Percentiles rank a stretch among this genome's conserved stretches.
phyloP scores from a whole-genome alignment of 2,797 vertebrate genomes.

The Leucoraja ocellata region DNA sequence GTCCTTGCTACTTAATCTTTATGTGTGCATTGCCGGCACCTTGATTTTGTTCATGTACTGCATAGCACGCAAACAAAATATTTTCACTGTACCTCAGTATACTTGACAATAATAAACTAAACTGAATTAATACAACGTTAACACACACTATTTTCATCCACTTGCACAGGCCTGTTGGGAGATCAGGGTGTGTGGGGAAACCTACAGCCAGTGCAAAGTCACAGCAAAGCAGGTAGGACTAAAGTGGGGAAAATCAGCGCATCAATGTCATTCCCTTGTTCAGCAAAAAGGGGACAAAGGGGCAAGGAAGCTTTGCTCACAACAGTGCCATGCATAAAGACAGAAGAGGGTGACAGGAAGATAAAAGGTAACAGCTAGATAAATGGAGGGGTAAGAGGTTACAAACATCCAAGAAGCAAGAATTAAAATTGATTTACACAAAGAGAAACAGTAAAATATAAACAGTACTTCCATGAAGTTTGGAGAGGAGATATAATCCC shows the following conservation, averaged over 20 bases:
- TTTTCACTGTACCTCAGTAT: no score
- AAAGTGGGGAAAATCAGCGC: neutral
- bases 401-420: neutral
- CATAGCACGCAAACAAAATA: no score
- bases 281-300: neutral
- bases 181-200: neutral
- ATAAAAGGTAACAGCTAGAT: neutral
- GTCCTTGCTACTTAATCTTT: neutral
- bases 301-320: neutral
- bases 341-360: neutral
- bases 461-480: neutral
- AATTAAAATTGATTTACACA: neutral
- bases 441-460: neutral
- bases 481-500: neutral
- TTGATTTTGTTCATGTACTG: no score
- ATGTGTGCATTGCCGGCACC: no score
- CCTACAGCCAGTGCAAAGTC: neutral
- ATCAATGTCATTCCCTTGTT: neutral
- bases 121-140: no score
- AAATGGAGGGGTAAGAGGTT: neutral
- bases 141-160: neutral
- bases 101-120: no score
- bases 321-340: neutral
- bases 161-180: neutral
- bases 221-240: neutral